Evolutionary conservation across 1,140 invertebrate species (phyloP).

Genomic region (Heliconius nattereri): DNA sequence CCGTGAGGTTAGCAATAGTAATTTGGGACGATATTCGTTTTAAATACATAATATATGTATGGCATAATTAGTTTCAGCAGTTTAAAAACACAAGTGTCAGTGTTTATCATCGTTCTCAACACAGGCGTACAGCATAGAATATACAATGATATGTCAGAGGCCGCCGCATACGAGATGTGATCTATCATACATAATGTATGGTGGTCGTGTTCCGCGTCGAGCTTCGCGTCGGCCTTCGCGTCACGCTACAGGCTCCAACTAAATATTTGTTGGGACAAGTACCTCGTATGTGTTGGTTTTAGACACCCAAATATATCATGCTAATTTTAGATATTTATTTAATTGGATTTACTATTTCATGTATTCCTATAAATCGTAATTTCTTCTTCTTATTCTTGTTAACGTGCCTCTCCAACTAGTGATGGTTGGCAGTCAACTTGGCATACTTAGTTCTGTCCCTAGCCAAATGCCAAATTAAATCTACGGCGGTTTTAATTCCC

Average conservation of each 20-base stretch:
- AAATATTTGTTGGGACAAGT: background rate
- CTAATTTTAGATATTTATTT: background rate
- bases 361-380: too few relatives aligned
- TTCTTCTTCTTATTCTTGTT: too few relatives aligned
- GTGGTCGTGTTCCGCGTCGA: constrained; percentile 60
- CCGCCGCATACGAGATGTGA: constrained; percentile 77
- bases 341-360: too few relatives aligned
- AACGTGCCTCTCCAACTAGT: too few relatives aligned
- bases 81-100: constrained; percentile 69
- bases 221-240: constrained; percentile 52
- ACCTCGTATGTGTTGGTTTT: background rate
- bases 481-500: too few relatives aligned
- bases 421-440: too few relatives aligned
- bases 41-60: background rate
- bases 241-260: constrained; percentile 28
- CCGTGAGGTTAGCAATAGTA: too few relatives aligned
- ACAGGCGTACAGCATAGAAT: constrained; percentile 69
- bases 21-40: background rate
- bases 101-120: constrained; percentile 70
- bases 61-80: constrained; percentile 60
- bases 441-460: too few relatives aligned
- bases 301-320: background rate
- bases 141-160: constrained; percentile 80
- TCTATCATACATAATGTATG: constrained; percentile 76
- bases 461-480: too few relatives aligned